phyloP scores from a whole-genome alignment of 2,888 invertebrate genomes.

The Pheosia tremula region DNA sequence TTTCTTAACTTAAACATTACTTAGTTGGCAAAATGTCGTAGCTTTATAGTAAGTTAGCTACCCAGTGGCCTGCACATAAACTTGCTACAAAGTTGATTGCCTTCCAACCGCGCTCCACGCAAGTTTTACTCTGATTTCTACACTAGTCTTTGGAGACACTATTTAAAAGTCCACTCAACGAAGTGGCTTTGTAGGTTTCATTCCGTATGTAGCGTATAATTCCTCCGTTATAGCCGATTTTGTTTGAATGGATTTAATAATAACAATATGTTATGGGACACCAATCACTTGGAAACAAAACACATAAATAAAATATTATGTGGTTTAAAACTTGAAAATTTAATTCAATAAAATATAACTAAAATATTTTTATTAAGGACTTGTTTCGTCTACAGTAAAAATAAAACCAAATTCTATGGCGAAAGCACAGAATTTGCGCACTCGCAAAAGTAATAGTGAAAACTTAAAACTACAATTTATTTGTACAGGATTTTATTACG shows the following conservation, averaged over 20 bases:
- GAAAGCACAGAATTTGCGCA: background rate
- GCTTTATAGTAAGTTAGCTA: slow-evolving; percentile 34
- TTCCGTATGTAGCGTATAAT: slow-evolving; percentile 4
- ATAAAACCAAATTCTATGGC: too few species aligned
- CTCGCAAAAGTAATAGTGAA: slow-evolving; percentile 9
- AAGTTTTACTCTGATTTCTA: slow-evolving; percentile 53
- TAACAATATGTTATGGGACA: too few species aligned
- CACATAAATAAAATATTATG: too few species aligned
- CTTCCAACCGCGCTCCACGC: slow-evolving; percentile 50
- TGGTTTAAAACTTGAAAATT: too few species aligned
- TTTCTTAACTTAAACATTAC: background rate
- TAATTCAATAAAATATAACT: too few species aligned
- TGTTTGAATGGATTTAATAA: too few species aligned
- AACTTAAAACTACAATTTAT: slow-evolving; percentile 10
- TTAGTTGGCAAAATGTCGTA: slow-evolving; percentile 27
- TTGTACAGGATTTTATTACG: slow-evolving; percentile 27
- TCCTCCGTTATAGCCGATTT: too few species aligned
- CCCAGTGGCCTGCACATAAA: slow-evolving; percentile 44
- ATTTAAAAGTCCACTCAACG: slow-evolving; percentile 27
- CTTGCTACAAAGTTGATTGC: slow-evolving; percentile 62
- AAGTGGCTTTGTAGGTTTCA: slow-evolving; percentile 12
- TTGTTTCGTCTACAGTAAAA: too few species aligned
- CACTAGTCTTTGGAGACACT: slow-evolving; percentile 24
- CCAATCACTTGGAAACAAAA: too few species aligned
- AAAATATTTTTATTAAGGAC: too few species aligned